Evolutionary conservation across 1,140 invertebrate species (phyloP), one percentile per base, ranked within the genome.

Genomic region (Solenopsis fugax): DNA sequence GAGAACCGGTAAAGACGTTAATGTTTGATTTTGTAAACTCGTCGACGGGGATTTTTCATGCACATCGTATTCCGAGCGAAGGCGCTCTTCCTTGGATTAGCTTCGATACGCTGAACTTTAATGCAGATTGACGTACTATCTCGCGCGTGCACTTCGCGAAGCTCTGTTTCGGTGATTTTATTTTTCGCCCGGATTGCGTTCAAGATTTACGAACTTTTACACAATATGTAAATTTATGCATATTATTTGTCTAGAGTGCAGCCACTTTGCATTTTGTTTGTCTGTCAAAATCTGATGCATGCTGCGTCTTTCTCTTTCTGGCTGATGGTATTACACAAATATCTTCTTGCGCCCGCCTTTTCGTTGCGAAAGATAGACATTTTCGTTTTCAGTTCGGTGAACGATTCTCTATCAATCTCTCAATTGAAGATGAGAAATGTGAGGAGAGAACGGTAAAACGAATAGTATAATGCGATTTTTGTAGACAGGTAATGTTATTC

Each of bases 241-340:
- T 84, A 84, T 84, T 84, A 84, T 84, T 84, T 75, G 80, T 73
- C n/a, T 60, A 60, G 45, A 84, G 69, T 62, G 80, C 69, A 73
- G 69, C 54, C 80, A 56, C 69, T 84, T 73, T 84, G 80, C 80
- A 84, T 84, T 75, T 84, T 84, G 80, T 84, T 84, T 84, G 67
- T 71, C 69, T 78, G 82, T 85, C 82, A 78, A 78, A 78, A 85
- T 72, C 54, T 75, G 82, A 88, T 85, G 81, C 65, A 72, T 81
- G 50, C 69, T 12, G 65, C n/a, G 50, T 58, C 60, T 54, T 72
- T 82, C 29, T 50, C 65, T 48, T 56, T 10, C 10, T 21, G 21
- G 37, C 60, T 65, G 37, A 64, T 50, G 48, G 58, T 65, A 73
- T 84, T 84, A 60, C 54, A 75, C n/a, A 67, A 73, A 84, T 75